phyloP scores from a whole-genome alignment of 2,888 invertebrate genomes.

The Lagria hirta region DNA sequence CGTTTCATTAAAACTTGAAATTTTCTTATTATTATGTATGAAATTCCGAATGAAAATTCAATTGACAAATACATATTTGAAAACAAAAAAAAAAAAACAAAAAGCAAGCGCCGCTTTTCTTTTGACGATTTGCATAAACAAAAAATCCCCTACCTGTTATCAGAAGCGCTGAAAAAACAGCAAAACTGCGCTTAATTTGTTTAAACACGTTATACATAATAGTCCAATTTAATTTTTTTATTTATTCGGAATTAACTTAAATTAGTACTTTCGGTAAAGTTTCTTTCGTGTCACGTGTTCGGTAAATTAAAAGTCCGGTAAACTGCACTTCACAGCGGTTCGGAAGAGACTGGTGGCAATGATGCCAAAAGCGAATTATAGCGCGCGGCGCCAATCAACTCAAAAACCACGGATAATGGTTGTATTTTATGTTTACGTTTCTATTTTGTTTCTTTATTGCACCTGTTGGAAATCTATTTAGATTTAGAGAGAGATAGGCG shows the following conservation, averaged over 20 bases:
- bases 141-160: conserved; percentile 40
- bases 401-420: no score
- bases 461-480: conserved; percentile 10
- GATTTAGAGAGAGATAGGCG: conserved; percentile 1
- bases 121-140: no score
- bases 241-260: conserved; percentile 16
- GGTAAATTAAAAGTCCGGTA: conserved; percentile 16
- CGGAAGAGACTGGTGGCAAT: conserved; percentile 31
- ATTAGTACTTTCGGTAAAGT: conserved; percentile 15
- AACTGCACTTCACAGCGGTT: conserved; percentile 29
- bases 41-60: no score
- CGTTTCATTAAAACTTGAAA: no score
- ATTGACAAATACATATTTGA: no score
- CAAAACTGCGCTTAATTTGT: conserved; percentile 41
- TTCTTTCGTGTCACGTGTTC: conserved; percentile 35
- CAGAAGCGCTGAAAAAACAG: conserved; percentile 40
- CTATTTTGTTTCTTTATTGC: conserved; percentile 3
- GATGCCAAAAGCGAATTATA: conserved; percentile 6
- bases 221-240: conserved; percentile 17
- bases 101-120: no score
- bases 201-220: conserved; percentile 43
- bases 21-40: no score
- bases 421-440: conserved; percentile 9
- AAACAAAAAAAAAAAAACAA: no score
- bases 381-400: conserved; percentile 22